These are phyloP conservation scores for Sapajus apella DNA, from an alignment of 2,113 vertebrate genomes.

Conservation along the genomic window DNA sequence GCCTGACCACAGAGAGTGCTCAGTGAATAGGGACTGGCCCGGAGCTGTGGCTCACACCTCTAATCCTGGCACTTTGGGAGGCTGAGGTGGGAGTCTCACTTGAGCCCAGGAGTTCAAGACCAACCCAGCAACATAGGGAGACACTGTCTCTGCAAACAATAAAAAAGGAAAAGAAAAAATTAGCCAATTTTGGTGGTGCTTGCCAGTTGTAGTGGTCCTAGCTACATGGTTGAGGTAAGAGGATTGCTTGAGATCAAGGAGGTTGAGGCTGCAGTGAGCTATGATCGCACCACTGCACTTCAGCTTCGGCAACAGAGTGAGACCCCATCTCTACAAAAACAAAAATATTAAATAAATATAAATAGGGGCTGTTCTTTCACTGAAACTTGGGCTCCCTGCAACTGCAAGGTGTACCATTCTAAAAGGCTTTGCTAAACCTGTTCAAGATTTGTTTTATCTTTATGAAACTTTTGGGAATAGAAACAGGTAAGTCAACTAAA, in stretches of 20 bases:
- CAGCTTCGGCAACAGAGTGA: background rate
- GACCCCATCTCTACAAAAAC: background rate
- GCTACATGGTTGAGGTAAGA: background rate
- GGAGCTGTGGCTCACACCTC: background rate
- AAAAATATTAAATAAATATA: background rate
- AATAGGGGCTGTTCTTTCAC: background rate
- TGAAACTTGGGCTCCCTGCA: background rate
- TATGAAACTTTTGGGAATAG: background rate
- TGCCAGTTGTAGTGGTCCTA: background rate
- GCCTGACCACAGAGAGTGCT: background rate
- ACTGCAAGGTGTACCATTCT: background rate
- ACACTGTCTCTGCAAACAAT: background rate
- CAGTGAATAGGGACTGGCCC: background rate
- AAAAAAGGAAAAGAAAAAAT: background rate
- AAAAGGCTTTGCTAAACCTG: background rate
- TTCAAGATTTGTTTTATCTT: background rate
- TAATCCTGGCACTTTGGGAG: background rate
- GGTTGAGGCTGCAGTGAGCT: background rate
- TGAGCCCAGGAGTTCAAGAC: background rate
- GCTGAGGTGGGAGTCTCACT: background rate
- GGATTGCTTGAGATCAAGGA: background rate
- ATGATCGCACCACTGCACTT: background rate
- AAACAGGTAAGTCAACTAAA: conserved; percentile 10
- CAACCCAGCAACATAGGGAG: background rate
- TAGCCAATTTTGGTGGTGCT: background rate